Evolutionary conservation across 2,113 vertebrate genomes (phyloP).

Genomic region (Entelurus aequoreus): DNA sequence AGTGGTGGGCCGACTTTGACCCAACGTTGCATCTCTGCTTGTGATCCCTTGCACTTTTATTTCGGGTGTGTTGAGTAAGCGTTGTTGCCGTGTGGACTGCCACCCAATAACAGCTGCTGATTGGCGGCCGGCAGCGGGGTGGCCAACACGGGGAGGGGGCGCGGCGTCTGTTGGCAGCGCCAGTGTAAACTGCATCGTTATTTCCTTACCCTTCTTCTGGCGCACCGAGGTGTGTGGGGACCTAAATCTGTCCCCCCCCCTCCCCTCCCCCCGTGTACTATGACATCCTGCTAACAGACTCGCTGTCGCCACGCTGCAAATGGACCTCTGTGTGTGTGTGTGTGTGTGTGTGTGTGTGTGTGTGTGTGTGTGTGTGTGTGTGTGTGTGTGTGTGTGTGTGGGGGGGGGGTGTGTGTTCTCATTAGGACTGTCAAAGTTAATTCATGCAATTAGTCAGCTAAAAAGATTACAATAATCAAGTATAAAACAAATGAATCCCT

Average conservation of each 20-base stretch:
- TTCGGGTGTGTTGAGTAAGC: conserved; percentile 62
- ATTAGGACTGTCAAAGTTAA: no score
- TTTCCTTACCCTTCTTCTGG: conserved; percentile 29
- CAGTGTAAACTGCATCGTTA: conserved; percentile 69
- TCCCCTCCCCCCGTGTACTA: conserved; percentile 49
- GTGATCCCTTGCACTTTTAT: conserved; percentile 63
- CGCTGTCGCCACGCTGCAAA: conserved; percentile 78
- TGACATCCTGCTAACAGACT: conserved; percentile 77
- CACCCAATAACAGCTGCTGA: conserved; percentile 46
- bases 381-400: no score
- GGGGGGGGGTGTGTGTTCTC: no score
- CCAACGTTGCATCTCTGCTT: conserved; percentile 16
- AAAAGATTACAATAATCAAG: no score
- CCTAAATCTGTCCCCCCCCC: conserved; percentile 68
- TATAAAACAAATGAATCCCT: no score
- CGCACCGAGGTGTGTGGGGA: conserved; percentile 62
- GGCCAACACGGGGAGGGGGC: background rate
- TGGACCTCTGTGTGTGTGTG: conserved; percentile 46
- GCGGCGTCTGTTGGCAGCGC: conserved; percentile 48
- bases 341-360: conserved; percentile 7
- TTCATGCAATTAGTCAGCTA: no score
- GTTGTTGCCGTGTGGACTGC: conserved; percentile 65
- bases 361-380: background rate
- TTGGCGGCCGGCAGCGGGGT: conserved; percentile 40
- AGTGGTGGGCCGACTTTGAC: conserved; percentile 24